Evolutionary conservation across 2,113 vertebrate species (phyloP), one percentile per base, ranked within the genome.

Genomic region (Xenotilapia leptura): DNA sequence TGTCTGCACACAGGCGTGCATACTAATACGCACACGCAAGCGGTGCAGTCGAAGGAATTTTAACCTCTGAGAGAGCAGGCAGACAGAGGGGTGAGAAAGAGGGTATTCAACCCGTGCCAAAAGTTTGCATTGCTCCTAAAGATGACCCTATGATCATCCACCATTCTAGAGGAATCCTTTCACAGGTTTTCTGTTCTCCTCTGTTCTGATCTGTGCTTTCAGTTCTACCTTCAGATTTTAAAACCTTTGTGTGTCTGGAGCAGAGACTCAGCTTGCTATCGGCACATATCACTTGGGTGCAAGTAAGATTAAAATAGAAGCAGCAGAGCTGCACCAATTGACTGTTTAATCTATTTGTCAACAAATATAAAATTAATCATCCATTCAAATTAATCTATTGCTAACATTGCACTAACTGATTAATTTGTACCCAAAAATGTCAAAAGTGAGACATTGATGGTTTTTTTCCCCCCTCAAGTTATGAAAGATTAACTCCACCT

Each of bases 81-180:
- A 40, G 85, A 80, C 88, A 26, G 85, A 89, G 83, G 75, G 87
- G 89, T 86, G 89, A 95, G 91, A 95, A 94, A 89, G 90, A 93
- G 82, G 84, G 80, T 81, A 92, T 94, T 94, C 85, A 92, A 83
- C 49, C 75, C 38, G 9, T 47, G 82, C 88, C 86, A 94, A 87
- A 56, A 19, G 79, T 89, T 79, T 89, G 79, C 77, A 62, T 70
- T 58, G 62, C 83, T 90, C 87, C 82, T 89, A 56, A 84, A 65
- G 86, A 88, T 54, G 58, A 88, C 58, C 55, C 51, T 82, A 58
- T 75, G 65, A 89, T 87, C 75, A 83, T 84, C 82, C 28, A 49
- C 28, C 19, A 82, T 56, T 5, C 19, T n/a, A 15, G n/a, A 26
- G 9, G n/a, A 83, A 83, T 51, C 19, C 17, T 47, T 75, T 31